Conservation (phyloP, 2,888 invertebrate species). For the Epinotia nisella region DNA sequence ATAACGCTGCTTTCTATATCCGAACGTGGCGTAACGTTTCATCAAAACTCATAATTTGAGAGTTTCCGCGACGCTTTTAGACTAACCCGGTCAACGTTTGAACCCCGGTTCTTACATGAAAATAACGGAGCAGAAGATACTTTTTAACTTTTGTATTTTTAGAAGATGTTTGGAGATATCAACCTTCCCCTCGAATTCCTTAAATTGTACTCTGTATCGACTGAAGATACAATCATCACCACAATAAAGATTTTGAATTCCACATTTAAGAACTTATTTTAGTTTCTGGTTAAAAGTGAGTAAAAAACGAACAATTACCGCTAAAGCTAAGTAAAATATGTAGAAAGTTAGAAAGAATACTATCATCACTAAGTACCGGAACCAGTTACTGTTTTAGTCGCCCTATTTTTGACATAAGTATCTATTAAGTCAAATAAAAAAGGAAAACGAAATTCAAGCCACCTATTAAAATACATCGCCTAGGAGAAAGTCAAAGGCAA, state of each 20-base stretch:
- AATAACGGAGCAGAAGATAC: constrained; percentile 19
- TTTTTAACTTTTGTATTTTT: constrained; percentile 23
- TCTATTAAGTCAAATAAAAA: neutral
- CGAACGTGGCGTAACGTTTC: constrained; percentile 73
- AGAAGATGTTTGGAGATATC: neutral
- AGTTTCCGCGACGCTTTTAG: constrained; percentile 80
- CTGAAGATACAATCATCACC: too few relatives aligned
- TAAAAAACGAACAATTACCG: neutral
- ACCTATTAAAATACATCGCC: constrained; percentile 2
- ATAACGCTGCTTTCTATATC: constrained; percentile 59
- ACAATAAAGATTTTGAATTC: neutral
- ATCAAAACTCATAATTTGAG: constrained; percentile 82
- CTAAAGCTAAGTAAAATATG: too few relatives aligned
- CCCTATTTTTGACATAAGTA: neutral
- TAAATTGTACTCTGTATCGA: neutral
- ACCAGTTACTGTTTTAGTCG: neutral
- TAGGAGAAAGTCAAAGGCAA: constrained; percentile 31
- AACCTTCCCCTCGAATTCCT: neutral
- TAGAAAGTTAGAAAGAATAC: too few relatives aligned
- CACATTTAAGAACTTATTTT: neutral
- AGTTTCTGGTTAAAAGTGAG: neutral
- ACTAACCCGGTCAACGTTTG: constrained; percentile 66
- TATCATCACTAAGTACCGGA: too few relatives aligned
- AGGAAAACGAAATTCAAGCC: neutral
- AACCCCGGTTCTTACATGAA: constrained; percentile 37